phyloP scores from a whole-genome alignment of 2,797 vertebrate genomes.

The Crossoptilon crossoptilon region DNA sequence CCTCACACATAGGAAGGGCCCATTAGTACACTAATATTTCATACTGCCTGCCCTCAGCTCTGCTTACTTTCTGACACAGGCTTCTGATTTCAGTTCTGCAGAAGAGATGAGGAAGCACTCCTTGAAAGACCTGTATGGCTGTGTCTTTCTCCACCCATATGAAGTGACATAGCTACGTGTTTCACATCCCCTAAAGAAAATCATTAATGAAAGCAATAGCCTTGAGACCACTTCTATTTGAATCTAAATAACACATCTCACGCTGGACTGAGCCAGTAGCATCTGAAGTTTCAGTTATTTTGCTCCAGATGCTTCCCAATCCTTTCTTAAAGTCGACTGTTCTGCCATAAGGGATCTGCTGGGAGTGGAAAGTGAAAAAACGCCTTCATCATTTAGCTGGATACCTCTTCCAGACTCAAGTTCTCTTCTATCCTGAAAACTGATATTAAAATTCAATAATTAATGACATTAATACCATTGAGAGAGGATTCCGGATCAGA shows the following conservation, averaged over 20 bases:
- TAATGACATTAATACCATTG: constrained; percentile 16
- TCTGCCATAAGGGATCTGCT: neutral
- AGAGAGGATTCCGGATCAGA: constrained; percentile 25
- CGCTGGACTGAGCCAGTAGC: neutral
- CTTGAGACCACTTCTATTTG: neutral
- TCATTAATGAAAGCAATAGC: neutral
- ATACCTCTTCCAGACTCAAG: neutral
- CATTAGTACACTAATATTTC: neutral
- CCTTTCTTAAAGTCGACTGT: neutral
- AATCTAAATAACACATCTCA: neutral
- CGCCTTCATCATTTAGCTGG: neutral
- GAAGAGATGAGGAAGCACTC: neutral
- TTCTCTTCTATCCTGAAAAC: neutral
- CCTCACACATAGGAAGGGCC: neutral
- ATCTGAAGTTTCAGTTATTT: neutral
- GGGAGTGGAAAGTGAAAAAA: neutral
- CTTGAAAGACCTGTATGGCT: neutral
- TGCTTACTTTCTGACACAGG: neutral
- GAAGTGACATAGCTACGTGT: neutral
- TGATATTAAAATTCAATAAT: constrained; percentile 34
- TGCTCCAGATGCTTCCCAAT: neutral
- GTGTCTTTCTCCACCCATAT: neutral
- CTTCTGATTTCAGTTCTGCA: neutral
- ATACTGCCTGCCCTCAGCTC: neutral
- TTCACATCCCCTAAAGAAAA: neutral